phyloP scores from a whole-genome alignment of 2,113 vertebrate genomes.

The Leucoraja erinaceus region DNA sequence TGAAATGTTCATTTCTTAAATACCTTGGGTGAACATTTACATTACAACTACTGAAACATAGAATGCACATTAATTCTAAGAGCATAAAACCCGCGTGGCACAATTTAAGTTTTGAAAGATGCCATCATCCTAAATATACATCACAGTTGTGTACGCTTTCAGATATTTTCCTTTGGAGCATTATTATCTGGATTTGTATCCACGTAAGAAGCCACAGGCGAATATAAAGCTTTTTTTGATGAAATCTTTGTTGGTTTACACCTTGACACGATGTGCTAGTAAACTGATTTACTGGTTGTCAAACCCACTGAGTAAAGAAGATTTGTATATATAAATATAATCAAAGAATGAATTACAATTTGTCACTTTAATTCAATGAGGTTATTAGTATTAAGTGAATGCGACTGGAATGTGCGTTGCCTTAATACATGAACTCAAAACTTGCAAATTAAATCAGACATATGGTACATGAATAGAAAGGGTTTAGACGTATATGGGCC shows the following conservation, averaged over 20 bases:
- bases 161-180: background rate
- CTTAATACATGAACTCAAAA: background rate
- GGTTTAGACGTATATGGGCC: too few species aligned
- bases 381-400: background rate
- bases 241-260: background rate
- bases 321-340: background rate
- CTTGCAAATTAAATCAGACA: background rate
- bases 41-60: background rate
- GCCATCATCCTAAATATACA: background rate
- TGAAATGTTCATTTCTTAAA: background rate
- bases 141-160: background rate
- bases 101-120: background rate
- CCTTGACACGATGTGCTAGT: background rate
- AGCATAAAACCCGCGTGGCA: background rate
- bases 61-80: background rate
- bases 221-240: background rate
- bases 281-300: background rate
- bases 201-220: background rate
- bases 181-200: background rate
- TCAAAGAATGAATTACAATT: background rate
- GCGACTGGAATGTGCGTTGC: background rate
- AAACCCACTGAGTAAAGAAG: background rate
- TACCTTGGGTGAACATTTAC: background rate
- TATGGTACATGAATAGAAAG: too few species aligned
- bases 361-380: background rate